Conservation (phyloP, 2,888 invertebrate genomes). For the Drosophila austrosaltans region DNA sequence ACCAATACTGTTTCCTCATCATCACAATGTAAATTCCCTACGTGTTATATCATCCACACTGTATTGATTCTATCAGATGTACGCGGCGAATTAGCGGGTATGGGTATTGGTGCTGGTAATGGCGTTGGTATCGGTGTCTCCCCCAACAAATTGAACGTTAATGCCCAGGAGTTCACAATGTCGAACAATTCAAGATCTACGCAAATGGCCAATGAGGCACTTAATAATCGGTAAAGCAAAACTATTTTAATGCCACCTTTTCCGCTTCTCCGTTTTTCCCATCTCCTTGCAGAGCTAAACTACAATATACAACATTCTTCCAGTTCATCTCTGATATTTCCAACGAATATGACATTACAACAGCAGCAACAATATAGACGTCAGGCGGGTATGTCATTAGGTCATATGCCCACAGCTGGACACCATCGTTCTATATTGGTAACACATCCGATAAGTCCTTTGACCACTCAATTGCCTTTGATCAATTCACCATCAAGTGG, state of each 20-base stretch:
- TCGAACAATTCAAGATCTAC: slow-evolving; percentile 69
- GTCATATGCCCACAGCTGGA: slow-evolving; percentile 71
- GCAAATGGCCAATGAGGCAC: slow-evolving; percentile 64
- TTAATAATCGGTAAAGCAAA: slow-evolving; percentile 80
- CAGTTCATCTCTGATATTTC: slow-evolving; percentile 83
- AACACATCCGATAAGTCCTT: slow-evolving; percentile 81
- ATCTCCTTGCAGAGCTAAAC: slow-evolving; percentile 83
- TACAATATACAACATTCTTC: slow-evolving; percentile 84
- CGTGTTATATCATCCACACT: slow-evolving; percentile 7
- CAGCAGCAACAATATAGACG: slow-evolving; percentile 80
- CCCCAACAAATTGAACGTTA: slow-evolving; percentile 90
- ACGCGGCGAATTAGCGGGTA: slow-evolving; percentile 62
- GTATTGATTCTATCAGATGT: slow-evolving; percentile 61
- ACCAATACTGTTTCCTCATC: slow-evolving; percentile 28
- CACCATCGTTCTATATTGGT: slow-evolving; percentile 82
- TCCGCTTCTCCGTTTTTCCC: slow-evolving; percentile 63
- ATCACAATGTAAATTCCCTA: slow-evolving; percentile 24
- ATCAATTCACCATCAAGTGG: slow-evolving; percentile 88
- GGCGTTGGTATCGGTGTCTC: slow-evolving; percentile 84
- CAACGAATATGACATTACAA: slow-evolving; percentile 82
- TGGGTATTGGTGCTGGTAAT: slow-evolving; percentile 42
- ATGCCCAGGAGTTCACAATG: slow-evolving; percentile 96
- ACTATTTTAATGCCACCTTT: slow-evolving; percentile 64
- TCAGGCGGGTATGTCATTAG: slow-evolving; percentile 83
- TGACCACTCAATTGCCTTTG: slow-evolving; percentile 79